Conservation (phyloP, 2,797 vertebrate genomes). For the Thamnophis elegans region DNA sequence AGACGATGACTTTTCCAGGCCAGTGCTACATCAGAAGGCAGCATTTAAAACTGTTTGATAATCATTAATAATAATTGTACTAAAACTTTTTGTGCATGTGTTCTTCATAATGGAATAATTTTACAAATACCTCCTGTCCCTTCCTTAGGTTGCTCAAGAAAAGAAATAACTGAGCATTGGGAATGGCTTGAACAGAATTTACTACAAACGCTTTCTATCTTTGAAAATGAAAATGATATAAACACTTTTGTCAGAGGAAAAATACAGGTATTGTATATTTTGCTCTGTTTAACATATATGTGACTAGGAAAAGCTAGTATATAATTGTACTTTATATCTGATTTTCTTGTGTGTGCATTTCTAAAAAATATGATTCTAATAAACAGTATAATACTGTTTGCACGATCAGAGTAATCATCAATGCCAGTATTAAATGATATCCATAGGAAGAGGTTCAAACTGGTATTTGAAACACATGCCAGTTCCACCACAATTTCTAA, state of each 20-base stretch:
- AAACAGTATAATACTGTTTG: background rate
- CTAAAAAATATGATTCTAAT: background rate
- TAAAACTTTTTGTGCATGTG: background rate
- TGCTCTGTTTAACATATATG: background rate
- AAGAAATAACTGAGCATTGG: conserved; percentile 98
- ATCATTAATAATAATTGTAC: background rate
- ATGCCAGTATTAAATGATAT: background rate
- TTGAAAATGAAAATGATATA: conserved; percentile 97
- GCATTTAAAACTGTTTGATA: background rate
- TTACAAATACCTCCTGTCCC: background rate
- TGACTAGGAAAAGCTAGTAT: background rate
- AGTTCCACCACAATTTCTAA: background rate
- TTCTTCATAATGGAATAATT: background rate
- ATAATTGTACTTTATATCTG: background rate
- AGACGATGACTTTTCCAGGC: background rate
- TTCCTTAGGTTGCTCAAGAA: conserved; percentile 85
- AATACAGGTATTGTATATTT: conserved; percentile 82
- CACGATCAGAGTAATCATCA: background rate
- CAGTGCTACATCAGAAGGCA: background rate
- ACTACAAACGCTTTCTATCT: conserved; percentile 95
- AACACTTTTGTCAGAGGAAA: conserved; percentile 98
- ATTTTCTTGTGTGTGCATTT: background rate
- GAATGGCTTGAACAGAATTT: conserved; percentile 98
- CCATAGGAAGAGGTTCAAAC: background rate
- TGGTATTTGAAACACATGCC: background rate